These are phyloP conservation scores for Triplophysa tibetana DNA, from an alignment of 2,113 vertebrate genomes.

Conservation along the genomic window DNA sequence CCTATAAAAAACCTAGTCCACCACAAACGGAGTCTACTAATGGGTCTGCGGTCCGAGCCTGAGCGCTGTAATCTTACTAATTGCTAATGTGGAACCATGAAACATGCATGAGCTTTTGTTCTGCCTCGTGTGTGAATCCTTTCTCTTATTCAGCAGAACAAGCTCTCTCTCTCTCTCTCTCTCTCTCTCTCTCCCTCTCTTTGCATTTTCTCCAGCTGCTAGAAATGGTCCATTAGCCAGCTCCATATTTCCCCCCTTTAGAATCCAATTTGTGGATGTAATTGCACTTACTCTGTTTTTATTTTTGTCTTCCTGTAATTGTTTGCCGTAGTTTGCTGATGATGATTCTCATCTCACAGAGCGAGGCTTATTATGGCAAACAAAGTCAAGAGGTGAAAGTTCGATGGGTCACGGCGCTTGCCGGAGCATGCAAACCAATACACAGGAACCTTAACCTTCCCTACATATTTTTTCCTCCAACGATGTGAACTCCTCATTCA, in stretches of 20 bases:
- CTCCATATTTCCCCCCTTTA: slow-evolving; percentile 45
- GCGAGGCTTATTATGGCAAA: slow-evolving; percentile 20
- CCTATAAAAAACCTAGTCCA: slow-evolving; percentile 18
- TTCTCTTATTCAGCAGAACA: slow-evolving; percentile 47
- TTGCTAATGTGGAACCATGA: slow-evolving; percentile 56
- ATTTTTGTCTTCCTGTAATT: slow-evolving; percentile 44
- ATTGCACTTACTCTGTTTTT: slow-evolving; percentile 53
- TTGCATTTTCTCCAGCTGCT: slow-evolving; percentile 51
- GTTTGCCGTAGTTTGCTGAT: slow-evolving; percentile 41
- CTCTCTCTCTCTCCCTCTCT: slow-evolving; percentile 25
- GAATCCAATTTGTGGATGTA: slow-evolving; percentile 58
- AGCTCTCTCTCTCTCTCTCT: neutral
- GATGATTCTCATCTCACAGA: slow-evolving; percentile 43
- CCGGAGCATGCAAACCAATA: slow-evolving; percentile 21
- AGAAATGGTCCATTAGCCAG: slow-evolving; percentile 56
- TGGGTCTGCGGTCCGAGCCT: slow-evolving; percentile 39
- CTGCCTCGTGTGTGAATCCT: slow-evolving; percentile 43
- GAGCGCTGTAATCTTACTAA: slow-evolving; percentile 53
- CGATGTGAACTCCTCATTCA: slow-evolving; percentile 42
- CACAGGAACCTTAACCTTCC: slow-evolving; percentile 32
- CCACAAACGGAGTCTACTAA: slow-evolving; percentile 40
- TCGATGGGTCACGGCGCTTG: neutral
- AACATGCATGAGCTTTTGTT: slow-evolving; percentile 51
- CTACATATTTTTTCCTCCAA: slow-evolving; percentile 7
- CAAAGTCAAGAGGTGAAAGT: slow-evolving; percentile 32